Evolutionary conservation across 2,888 invertebrate species (phyloP).

Genomic region (Hyles lineata): DNA sequence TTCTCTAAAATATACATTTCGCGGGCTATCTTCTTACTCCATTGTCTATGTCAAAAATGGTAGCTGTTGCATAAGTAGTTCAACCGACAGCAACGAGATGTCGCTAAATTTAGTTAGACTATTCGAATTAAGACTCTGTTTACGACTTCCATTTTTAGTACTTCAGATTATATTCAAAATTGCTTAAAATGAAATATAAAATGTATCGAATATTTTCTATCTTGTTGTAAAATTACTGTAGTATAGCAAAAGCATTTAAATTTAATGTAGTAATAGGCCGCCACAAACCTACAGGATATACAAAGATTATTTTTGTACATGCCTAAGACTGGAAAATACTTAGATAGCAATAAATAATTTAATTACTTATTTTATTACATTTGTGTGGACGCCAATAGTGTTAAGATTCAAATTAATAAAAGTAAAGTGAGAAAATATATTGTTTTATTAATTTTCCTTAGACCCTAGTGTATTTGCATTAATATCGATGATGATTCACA

Average conservation of each 20-base stretch:
- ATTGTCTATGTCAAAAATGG: no score
- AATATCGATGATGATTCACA: not conserved
- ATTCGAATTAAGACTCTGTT: no score
- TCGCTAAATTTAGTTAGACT: no score
- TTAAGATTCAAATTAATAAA: conserved; percentile 19
- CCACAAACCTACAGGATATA: conserved; percentile 32
- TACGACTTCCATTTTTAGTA: no score
- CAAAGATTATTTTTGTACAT: conserved; percentile 53
- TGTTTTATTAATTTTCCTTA: not conserved
- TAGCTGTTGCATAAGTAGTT: no score
- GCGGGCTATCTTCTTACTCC: no score
- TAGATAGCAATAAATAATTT: conserved; percentile 33
- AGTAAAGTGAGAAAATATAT: not conserved
- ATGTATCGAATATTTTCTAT: not conserved
- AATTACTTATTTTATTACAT: conserved; percentile 15
- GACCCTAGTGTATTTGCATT: not conserved
- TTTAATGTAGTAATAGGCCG: not conserved
- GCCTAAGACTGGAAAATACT: conserved; percentile 54
- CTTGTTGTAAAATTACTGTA: not conserved
- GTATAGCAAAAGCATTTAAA: not conserved
- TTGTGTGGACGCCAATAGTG: conserved; percentile 15
- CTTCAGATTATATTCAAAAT: no score
- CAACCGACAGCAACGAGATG: no score
- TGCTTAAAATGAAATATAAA: no score
- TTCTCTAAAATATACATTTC: no score